phyloP scores from a whole-genome alignment of 2,113 vertebrate genomes.

The Etheostoma spectabile region DNA sequence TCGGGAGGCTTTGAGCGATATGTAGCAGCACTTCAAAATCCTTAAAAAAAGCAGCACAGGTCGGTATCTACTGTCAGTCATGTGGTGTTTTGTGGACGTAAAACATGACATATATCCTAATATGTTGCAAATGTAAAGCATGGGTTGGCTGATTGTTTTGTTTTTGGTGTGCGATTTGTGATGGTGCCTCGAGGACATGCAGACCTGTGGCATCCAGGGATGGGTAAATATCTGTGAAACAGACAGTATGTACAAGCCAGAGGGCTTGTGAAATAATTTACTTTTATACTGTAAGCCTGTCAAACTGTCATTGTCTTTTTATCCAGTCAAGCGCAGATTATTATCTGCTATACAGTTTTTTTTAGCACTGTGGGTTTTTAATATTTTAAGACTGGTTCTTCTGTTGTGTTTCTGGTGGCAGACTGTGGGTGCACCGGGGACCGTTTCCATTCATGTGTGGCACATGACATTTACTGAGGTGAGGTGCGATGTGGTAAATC shows the following conservation, averaged over 20 bases:
- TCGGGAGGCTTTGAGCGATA: background rate
- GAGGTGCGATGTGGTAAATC: slow-evolving; percentile 39
- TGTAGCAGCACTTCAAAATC: slow-evolving; percentile 13
- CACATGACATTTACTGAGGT: slow-evolving; percentile 38
- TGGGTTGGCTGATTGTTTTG: slow-evolving; percentile 32
- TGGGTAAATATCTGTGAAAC: slow-evolving; percentile 74
- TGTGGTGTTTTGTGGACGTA: background rate
- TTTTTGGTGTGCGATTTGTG: slow-evolving; percentile 47
- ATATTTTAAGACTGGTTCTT: slow-evolving; percentile 66
- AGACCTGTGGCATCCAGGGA: slow-evolving; percentile 61
- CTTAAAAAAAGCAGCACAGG: background rate
- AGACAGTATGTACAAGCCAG: slow-evolving; percentile 75
- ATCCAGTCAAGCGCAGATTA: slow-evolving; percentile 69
- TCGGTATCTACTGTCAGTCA: background rate
- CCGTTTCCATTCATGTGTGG: slow-evolving; percentile 45
- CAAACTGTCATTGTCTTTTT: slow-evolving; percentile 77
- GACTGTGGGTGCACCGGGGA: slow-evolving; percentile 39
- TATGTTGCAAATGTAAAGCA: slow-evolving; percentile 34
- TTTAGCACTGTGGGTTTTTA: slow-evolving; percentile 56
- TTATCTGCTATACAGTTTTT: slow-evolving; percentile 67
- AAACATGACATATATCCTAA: background rate
- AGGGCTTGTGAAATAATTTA: slow-evolving; percentile 81
- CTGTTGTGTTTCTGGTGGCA: slow-evolving; percentile 54
- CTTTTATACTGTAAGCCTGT: slow-evolving; percentile 76
- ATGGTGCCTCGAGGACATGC: slow-evolving; percentile 51